Base-by-base conservation (phyloP, 1,140 invertebrate species). In the Musca vetustissima region DNA sequence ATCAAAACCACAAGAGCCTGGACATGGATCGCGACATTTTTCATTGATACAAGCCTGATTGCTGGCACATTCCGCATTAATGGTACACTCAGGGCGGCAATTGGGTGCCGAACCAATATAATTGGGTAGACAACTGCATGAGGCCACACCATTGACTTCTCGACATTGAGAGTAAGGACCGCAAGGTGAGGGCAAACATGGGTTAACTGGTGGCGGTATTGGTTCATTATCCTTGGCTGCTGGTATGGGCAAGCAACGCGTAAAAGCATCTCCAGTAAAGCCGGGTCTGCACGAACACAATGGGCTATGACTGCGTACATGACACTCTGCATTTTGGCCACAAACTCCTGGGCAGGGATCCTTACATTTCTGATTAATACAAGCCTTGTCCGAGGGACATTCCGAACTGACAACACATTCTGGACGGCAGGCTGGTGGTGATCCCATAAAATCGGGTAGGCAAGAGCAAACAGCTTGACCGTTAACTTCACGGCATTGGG, bases 341-440 rank as follows among this genome's bases (percentile, higher is more conserved):
- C 93, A 96, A 6, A 92, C 88, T 17, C 92, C 92, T 9, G 89
- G 84, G 76, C 93, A 96, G 1, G 93, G 93, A 84, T 96, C 91
- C 3, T 89, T 88, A 80, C 93, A 95, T 76, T 92, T 93, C 73
- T 93, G 89, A 75, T 92, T 92, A 3, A 94, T 87, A 75, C 94
- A 95, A 21, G 93, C 91, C 78, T 89, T 89, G 47, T 90, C 90
- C 55, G 87, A 85, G 7, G 91, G 84, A 82, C 94, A 96, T 83
- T 96, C 93, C 0, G 90, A 88, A 74, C 91, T 93, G 9, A 93
- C 89, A 22, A 93, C 83, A 81, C 93, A 95, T 83, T 95, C 92
- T 8, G 93, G 92, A 81, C 90, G 86, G 74, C 93, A 94, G 15
- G 86, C 83, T 55, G 92, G 92, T 57, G 92, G 91, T 15, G 87